phyloP scores from a whole-genome alignment of 2,113 vertebrate genomes.

The Salvelinus alpinus region DNA sequence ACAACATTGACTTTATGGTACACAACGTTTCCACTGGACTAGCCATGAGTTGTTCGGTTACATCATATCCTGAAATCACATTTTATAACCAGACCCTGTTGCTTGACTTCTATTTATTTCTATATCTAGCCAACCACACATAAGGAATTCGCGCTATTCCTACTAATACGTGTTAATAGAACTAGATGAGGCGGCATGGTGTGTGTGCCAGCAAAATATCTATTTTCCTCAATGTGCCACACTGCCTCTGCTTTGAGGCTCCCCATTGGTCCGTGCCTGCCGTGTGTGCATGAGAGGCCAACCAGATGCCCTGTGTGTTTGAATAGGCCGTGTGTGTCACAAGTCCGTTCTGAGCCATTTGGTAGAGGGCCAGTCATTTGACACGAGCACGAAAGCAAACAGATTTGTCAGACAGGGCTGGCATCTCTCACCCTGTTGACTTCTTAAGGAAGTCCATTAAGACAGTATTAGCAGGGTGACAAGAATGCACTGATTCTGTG shows the following conservation, averaged over 20 bases:
- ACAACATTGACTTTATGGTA: conserved; percentile 99
- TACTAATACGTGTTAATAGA: neutral
- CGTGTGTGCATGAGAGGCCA: too few species aligned
- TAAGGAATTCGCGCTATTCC: neutral
- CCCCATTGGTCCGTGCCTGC: too few species aligned
- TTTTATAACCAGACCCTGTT: neutral
- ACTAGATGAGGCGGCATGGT: neutral
- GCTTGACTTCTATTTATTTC: neutral
- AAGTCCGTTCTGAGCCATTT: conserved; percentile 6
- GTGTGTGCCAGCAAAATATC: neutral
- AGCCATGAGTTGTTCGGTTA: conserved; percentile 38
- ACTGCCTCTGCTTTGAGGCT: neutral
- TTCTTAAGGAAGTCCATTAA: conserved; percentile 40
- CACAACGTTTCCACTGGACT: conserved; percentile 21
- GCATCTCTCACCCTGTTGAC: conserved; percentile 18
- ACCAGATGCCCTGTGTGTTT: too few species aligned
- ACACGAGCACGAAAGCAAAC: conserved; percentile 42
- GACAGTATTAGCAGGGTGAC: conserved; percentile 9
- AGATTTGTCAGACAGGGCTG: conserved; percentile 29
- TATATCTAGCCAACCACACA: neutral
- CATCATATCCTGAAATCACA: conserved; percentile 11
- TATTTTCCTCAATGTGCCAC: conserved; percentile 7
- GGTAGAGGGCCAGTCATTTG: conserved; percentile 13
- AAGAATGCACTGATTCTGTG: neutral
- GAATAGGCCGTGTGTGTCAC: conserved; percentile 26